phyloP scores from a whole-genome alignment of 2,888 invertebrate species.

The Philaethria dido region DNA sequence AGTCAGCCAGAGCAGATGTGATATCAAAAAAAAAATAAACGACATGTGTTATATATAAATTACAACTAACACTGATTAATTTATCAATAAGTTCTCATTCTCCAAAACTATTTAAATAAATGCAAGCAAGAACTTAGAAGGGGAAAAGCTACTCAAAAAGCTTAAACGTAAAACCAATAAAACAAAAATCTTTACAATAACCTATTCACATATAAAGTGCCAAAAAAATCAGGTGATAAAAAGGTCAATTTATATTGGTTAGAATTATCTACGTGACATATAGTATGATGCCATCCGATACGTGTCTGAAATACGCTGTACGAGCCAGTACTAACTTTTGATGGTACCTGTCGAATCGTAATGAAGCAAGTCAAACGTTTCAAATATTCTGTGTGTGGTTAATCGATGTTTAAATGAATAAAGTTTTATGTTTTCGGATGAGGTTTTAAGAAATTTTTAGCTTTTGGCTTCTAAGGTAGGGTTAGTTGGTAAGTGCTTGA shows the following conservation, averaged over 20 bases:
- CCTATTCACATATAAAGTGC: slow-evolving; percentile 11
- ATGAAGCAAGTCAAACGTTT: slow-evolving; percentile 50
- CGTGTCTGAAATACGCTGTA: slow-evolving; percentile 64
- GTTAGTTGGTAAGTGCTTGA: neutral
- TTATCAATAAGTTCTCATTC: too few species aligned
- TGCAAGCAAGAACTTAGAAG: too few species aligned
- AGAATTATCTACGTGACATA: slow-evolving; percentile 50
- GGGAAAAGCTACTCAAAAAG: too few species aligned
- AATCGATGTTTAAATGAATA: slow-evolving; percentile 18
- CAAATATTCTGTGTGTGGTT: slow-evolving; percentile 23
- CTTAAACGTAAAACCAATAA: neutral
- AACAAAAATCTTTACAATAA: neutral
- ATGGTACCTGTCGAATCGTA: slow-evolving; percentile 67
- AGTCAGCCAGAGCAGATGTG: too few species aligned
- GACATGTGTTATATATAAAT: too few species aligned
- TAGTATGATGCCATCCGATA: slow-evolving; percentile 57
- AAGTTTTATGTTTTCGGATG: neutral
- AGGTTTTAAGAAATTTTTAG: neutral
- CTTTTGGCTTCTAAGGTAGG: neutral
- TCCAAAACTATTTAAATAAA: too few species aligned
- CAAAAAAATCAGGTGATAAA: slow-evolving; percentile 33
- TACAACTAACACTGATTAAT: too few species aligned
- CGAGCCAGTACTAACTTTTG: slow-evolving; percentile 59
- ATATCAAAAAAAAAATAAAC: too few species aligned
- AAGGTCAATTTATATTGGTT: slow-evolving; percentile 38